These are phyloP conservation scores for Drosophila gunungcola DNA, from an alignment of 1,140 invertebrate genomes.

Conservation along the genomic window DNA sequence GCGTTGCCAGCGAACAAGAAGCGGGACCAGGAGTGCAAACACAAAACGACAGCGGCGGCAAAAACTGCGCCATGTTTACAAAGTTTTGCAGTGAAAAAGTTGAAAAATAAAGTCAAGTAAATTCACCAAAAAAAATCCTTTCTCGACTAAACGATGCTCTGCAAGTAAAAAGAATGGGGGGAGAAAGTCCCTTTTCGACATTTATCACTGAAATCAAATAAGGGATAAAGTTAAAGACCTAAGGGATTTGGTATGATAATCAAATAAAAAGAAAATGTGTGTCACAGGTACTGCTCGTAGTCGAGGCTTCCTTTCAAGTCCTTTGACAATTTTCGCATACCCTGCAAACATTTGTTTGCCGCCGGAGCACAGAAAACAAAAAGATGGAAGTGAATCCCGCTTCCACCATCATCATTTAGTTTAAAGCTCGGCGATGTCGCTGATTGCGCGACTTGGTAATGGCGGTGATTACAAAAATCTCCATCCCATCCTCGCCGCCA, in stretches of 20 bases:
- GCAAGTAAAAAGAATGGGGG: background rate
- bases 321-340: slow-evolving; percentile 40
- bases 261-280: slow-evolving; percentile 29
- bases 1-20: slow-evolving; percentile 65
- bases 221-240: background rate
- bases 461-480: slow-evolving; percentile 77
- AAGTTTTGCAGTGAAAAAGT: slow-evolving; percentile 65
- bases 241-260: slow-evolving; percentile 16
- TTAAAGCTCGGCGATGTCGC: slow-evolving; percentile 65
- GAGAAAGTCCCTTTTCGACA: background rate
- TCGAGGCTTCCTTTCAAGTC: background rate
- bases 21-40: slow-evolving; percentile 46
- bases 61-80: slow-evolving; percentile 66
- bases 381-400: slow-evolving; percentile 24
- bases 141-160: slow-evolving; percentile 37
- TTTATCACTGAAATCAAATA: slow-evolving; percentile 11
- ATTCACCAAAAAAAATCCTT: slow-evolving; percentile 1
- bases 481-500: slow-evolving; percentile 1
- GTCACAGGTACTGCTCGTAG: slow-evolving; percentile 5
- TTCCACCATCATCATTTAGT: slow-evolving; percentile 51
- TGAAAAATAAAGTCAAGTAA: slow-evolving; percentile 44
- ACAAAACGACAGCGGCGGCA: slow-evolving; percentile 47
- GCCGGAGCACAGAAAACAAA: slow-evolving; percentile 28
- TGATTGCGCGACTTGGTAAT: slow-evolving; percentile 80
- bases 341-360: slow-evolving; percentile 27